Evolutionary conservation across 2,113 vertebrate genomes (phyloP), one percentile per base, ranked within the genome.

Genomic region (Rhabdornis inornatus): DNA sequence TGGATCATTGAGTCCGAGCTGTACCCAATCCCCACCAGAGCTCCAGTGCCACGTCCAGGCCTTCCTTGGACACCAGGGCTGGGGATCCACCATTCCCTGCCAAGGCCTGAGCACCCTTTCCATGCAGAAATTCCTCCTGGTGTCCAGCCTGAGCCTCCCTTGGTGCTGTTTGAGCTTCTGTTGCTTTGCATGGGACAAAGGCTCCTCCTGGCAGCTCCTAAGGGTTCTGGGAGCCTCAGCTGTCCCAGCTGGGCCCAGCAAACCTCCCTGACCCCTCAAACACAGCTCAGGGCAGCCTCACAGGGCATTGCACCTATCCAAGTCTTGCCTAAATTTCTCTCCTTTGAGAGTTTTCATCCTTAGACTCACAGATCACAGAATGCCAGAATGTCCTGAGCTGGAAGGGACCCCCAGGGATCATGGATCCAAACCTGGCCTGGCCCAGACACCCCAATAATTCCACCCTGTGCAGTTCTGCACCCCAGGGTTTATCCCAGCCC

Each of bases 1-100:
- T 0, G 15, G 59, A 7, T 7, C 45, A 13, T 8, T 0, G 10
- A 66, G 60, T 11, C 33, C 1, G 0, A 5, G 17, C 68, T 13
- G 50, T 23, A 50, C 42, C 35, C 0, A 0, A 14, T 11, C 2
- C 12, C 66, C 59, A 15, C 1, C 52, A 28, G 37, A 27, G 44
- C 76, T 66, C 5, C 9, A 28, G 52, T 11, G 59, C 22, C 66
- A 33, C 2, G 0, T 16, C 65, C 47, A n/a, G 64, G 0, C 7
- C 0, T 47, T 47, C 40, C 35, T 5, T 5, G 75, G 57, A 2
- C 49, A 64, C 42, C 50, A 50, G 66, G 75, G 35, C 0, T 65
- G 59, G 52, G 50, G 1, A 42, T n/a, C 52, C 60, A 39, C 15
- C 3, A 5, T 13, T 44, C 60, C 28, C 18, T 42, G 6, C 57